Conservation (phyloP, 37 sponge, comb jelly and placozoan genomes). For the Crambe crambe region DNA sequence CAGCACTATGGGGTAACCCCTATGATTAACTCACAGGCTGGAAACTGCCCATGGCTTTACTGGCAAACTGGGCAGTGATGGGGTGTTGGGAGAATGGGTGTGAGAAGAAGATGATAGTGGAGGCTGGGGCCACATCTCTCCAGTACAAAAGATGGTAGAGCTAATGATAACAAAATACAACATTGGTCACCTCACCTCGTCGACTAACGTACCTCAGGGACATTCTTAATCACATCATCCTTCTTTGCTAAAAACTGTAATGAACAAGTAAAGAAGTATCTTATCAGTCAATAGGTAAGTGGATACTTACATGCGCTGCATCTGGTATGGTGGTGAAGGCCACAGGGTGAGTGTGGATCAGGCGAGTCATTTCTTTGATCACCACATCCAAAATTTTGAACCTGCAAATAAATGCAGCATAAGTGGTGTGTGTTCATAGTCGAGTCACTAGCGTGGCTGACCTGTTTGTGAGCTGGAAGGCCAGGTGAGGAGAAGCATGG, state of each 20-base stretch:
- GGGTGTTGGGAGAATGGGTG: constrained; percentile 68
- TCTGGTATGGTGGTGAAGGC: constrained; percentile 59
- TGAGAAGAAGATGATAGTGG: constrained; percentile 73
- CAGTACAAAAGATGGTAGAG: constrained; percentile 82
- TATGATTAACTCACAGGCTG: constrained; percentile 71
- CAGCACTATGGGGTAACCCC: constrained; percentile 4
- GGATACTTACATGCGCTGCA: constrained; percentile 41
- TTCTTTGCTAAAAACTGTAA: constrained; percentile 22
- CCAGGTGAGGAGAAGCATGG: constrained; percentile 69
- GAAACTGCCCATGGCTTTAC: constrained; percentile 63
- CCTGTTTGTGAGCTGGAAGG: constrained; percentile 77
- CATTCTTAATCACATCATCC: constrained; percentile 29
- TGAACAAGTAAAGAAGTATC: not conserved
- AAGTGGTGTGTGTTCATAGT: not conserved
- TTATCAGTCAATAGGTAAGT: not conserved
- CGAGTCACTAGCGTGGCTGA: not conserved
- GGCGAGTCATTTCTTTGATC: constrained; percentile 40
- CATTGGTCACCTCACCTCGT: not conserved
- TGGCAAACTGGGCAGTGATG: constrained; percentile 80
- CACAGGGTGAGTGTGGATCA: constrained; percentile 58
- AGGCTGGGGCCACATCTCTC: constrained; percentile 63
- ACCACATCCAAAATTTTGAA: constrained; percentile 46
- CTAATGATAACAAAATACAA: constrained; percentile 20
- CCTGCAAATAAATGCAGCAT: constrained; percentile 13
- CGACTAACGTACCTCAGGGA: constrained; percentile 16